Conservation (phyloP, 2,888 invertebrate species). For the Lordiphosa fenestrarum region DNA sequence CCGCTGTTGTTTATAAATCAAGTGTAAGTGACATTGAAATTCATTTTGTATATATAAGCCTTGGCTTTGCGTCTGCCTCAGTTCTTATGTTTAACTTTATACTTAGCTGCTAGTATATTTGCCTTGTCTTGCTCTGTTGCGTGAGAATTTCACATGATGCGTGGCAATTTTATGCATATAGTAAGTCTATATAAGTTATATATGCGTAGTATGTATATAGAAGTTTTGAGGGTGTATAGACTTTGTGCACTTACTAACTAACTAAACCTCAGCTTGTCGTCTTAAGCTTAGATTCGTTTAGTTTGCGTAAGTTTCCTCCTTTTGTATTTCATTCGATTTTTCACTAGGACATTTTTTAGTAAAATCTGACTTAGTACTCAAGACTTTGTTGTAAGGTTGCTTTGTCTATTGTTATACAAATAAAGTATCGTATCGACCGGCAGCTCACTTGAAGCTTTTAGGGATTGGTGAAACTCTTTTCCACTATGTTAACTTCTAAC, state of each 20-base stretch:
- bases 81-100: conserved; percentile 24
- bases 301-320: conserved; percentile 1
- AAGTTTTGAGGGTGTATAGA: conserved; percentile 1
- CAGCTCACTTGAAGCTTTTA: no score
- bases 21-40: conserved; percentile 75
- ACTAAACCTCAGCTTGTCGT: conserved; percentile 31
- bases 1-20: conserved; percentile 58
- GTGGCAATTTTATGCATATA: conserved; percentile 35
- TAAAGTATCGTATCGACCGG: no score
- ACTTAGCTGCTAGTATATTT: conserved; percentile 19
- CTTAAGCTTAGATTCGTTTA: conserved; percentile 11
- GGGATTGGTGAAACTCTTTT: no score
- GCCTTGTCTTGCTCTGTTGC: conserved; percentile 63
- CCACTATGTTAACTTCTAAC: no score
- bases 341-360: no score
- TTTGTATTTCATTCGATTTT: no score
- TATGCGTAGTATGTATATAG: conserved; percentile 6
- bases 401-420: no score
- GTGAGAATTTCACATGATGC: conserved; percentile 68
- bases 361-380: no score
- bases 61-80: conserved; percentile 8
- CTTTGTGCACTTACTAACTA: conserved; percentile 12
- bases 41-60: conserved; percentile 47
- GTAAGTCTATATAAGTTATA: neutral
- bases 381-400: no score